Evolutionary conservation across 2,113 vertebrate species (phyloP).

Genomic region (Xiphophorus hellerii): DNA sequence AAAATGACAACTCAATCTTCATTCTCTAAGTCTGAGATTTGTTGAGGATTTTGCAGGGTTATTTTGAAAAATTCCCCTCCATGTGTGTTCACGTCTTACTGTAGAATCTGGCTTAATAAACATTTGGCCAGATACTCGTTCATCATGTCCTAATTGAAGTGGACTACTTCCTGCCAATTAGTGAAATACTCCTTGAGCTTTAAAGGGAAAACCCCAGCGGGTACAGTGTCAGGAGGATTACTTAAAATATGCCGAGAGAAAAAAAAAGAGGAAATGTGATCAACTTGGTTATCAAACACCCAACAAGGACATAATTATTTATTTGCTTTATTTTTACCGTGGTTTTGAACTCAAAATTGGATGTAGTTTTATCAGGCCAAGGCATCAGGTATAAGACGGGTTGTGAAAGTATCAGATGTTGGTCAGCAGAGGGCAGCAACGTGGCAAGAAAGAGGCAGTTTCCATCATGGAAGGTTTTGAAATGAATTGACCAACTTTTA

Average conservation of each 20-base stretch:
- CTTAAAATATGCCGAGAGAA: constrained; percentile 75
- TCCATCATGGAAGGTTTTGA: neutral
- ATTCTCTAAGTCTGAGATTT: neutral
- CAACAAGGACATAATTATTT: constrained; percentile 74
- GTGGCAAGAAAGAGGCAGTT: neutral
- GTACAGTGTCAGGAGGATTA: constrained; percentile 70
- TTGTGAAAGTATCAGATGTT: neutral
- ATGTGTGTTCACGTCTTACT: constrained; percentile 8
- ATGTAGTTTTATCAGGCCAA: constrained; percentile 72
- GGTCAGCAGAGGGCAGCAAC: constrained; percentile 65
- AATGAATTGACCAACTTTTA: neutral
- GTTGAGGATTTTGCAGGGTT: neutral
- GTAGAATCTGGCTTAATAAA: constrained; percentile 60
- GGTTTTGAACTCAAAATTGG: constrained; percentile 64
- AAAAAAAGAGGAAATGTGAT: constrained; percentile 39
- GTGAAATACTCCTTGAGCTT: constrained; percentile 75
- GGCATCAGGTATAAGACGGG: constrained; percentile 47
- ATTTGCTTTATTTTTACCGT: constrained; percentile 35
- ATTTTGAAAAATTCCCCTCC: neutral
- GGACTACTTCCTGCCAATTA: constrained; percentile 79
- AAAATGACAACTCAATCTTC: neutral
- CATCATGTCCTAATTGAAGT: constrained; percentile 71
- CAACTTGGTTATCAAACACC: constrained; percentile 72
- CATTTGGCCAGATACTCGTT: constrained; percentile 72
- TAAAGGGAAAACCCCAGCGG: constrained; percentile 76